These are phyloP conservation scores for Hemibagrus wyckioides DNA, from an alignment of 2,113 vertebrate species.

Conservation along the genomic window DNA sequence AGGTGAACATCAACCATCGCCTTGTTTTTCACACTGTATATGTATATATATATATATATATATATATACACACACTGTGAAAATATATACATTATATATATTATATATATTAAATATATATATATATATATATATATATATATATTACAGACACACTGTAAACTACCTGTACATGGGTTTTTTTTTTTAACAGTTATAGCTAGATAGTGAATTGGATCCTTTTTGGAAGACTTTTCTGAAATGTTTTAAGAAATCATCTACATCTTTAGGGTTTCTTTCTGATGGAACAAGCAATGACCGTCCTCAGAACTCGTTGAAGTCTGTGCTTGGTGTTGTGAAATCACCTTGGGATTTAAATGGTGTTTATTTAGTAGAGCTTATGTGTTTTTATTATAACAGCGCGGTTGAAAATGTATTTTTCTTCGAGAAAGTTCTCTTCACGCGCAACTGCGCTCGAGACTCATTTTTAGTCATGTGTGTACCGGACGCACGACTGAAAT, in stretches of 20 bases:
- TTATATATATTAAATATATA: too few species aligned
- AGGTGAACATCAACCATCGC: too few species aligned
- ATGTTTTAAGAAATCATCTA: not conserved
- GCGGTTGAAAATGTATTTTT: not conserved
- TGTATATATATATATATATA: too few species aligned
- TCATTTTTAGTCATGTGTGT: too few species aligned
- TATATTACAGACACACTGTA: too few species aligned
- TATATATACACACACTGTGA: too few species aligned
- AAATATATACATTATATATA: too few species aligned
- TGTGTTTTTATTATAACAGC: not conserved
- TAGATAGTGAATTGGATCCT: too few species aligned
- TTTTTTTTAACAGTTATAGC: too few species aligned
- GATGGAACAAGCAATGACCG: not conserved
- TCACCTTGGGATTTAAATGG: not conserved
- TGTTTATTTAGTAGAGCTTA: not conserved
- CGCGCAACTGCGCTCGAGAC: not conserved
- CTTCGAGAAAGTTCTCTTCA: not conserved
- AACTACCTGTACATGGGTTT: too few species aligned
- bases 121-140: too few species aligned
- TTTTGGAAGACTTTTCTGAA: not conserved
- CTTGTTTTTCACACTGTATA: too few species aligned
- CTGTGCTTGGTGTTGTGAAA: not conserved
- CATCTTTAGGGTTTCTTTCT: not conserved
- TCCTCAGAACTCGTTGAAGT: not conserved
- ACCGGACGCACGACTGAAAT: not conserved